Conservation (phyloP, 2,888 invertebrate species). For the Argyra leucocephala region DNA sequence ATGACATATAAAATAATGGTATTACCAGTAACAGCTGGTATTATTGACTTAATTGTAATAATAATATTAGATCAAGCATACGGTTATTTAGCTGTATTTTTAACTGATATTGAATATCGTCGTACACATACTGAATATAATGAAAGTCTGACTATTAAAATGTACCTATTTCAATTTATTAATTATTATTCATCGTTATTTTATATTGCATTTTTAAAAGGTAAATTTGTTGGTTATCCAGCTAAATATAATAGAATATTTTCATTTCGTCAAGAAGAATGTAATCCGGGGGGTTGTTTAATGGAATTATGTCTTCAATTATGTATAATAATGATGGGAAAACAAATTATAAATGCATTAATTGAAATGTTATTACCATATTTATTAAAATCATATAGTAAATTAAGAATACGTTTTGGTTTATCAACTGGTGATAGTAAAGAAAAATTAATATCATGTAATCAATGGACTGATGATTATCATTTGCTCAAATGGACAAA, state of each 20-base stretch:
- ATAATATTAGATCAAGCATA: conserved; percentile 64
- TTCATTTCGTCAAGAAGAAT: conserved; percentile 63
- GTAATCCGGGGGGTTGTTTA: conserved; percentile 75
- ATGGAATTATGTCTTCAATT: conserved; percentile 78
- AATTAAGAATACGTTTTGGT: conserved; percentile 44
- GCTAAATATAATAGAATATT: conserved; percentile 65
- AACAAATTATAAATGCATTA: conserved; percentile 68
- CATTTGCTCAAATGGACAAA: conserved; percentile 55
- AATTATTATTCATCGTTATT: conserved; percentile 83
- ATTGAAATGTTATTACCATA: conserved; percentile 67
- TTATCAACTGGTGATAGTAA: conserved; percentile 38
- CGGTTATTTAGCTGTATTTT: conserved; percentile 52
- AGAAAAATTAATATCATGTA: conserved; percentile 46
- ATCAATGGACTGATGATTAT: conserved; percentile 68
- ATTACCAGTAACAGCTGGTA: conserved; percentile 64
- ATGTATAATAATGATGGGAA: conserved; percentile 77
- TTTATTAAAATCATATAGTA: conserved; percentile 45
- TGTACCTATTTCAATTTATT: conserved; percentile 79
- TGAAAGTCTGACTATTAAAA: conserved; percentile 74
- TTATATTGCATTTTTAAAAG: conserved; percentile 71
- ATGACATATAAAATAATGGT: conserved; percentile 55
- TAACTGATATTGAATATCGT: conserved; percentile 66
- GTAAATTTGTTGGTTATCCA: conserved; percentile 70
- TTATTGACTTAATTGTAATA: conserved; percentile 68
- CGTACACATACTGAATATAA: conserved; percentile 80